phyloP scores from a whole-genome alignment of 2,888 invertebrate genomes.

The Siphlonurus alternatus region DNA sequence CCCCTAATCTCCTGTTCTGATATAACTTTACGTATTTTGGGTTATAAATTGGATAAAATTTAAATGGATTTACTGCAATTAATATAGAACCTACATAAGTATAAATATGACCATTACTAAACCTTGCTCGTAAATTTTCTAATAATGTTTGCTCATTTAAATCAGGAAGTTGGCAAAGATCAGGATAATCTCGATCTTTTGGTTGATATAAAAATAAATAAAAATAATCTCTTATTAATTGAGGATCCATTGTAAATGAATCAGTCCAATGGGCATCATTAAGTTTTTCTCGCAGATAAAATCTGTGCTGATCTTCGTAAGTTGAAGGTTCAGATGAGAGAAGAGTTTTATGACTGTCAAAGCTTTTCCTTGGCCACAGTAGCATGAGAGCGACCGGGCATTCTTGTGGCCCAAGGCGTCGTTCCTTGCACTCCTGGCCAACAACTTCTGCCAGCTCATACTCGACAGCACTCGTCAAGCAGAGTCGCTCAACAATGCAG shows the following conservation, averaged over 20 bases:
- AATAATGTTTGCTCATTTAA: slow-evolving; percentile 84
- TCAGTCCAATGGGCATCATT: slow-evolving; percentile 75
- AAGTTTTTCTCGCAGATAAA: slow-evolving; percentile 75
- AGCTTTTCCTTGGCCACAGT: slow-evolving; percentile 46
- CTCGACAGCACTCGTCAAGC: slow-evolving; percentile 39
- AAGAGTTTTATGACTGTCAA: neutral
- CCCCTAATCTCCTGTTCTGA: slow-evolving; percentile 80
- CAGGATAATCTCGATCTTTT: slow-evolving; percentile 85
- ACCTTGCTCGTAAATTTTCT: slow-evolving; percentile 76
- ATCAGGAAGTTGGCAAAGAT: slow-evolving; percentile 88
- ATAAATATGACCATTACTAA: slow-evolving; percentile 84
- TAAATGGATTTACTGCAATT: slow-evolving; percentile 86
- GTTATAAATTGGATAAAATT: slow-evolving; percentile 94
- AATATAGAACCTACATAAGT: slow-evolving; percentile 92
- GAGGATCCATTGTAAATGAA: slow-evolving; percentile 75
- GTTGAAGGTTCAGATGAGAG: neutral
- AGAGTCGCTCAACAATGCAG: slow-evolving; percentile 63
- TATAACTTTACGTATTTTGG: slow-evolving; percentile 93
- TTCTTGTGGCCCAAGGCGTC: slow-evolving; percentile 64
- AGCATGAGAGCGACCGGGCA: slow-evolving; percentile 71
- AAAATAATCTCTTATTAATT: slow-evolving; percentile 83
- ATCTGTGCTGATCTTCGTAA: slow-evolving; percentile 31
- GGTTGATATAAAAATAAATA: slow-evolving; percentile 82
- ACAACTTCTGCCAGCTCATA: slow-evolving; percentile 78
- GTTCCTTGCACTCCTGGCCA: slow-evolving; percentile 83